Base-by-base conservation (phyloP, 1,140 invertebrate genomes). In the Lepidurus packardi region DNA sequence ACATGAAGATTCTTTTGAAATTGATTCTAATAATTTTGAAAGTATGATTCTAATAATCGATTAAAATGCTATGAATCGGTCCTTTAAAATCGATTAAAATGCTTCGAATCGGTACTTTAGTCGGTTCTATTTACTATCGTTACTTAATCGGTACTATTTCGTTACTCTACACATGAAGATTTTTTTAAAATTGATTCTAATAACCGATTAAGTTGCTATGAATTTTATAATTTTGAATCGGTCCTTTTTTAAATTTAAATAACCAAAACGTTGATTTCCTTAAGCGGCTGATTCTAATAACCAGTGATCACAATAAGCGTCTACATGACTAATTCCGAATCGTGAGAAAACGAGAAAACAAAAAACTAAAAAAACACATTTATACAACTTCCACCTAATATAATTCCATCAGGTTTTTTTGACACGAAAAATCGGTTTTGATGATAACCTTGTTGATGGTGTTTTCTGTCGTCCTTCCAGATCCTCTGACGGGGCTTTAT, bases 401-500 rank as follows among this genome's bases (percentile, higher is more conserved):
- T 21, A 13, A 65, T 65, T 65, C 53, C 53, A 21, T 21, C 53
- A 65, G 53, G n/a, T 65, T 47, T 34, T 34, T 34, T 65, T 65
- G n/a, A 65, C 53, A 65, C 21, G 53, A 65, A 13, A 21, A 65
- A 65, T 34, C 34, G 34, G 34, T 65, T 65, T 65, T 65, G 53
- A 65, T 65, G 53, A 65, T 65, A 65, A 65, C 53, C 53, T 65
- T 65, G 53, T 65, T 65, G 53, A 65, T 65, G 53, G 53, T 65
- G 41, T 77, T 77, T 77, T 45, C 76, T 77, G 43, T 43, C 25
- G 43, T 77, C 73, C 76, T 77, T 80, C 73, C 79, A 80, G 79
- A 80, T 80, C 79, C 78, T 73, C 16, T 77, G 21, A 73, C 25
- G 44, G 79, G 79, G 74, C 78, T 76, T 34, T 80, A 80, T 80